These are phyloP conservation scores for Leptodactylus fuscus DNA, from an alignment of 2,113 vertebrate genomes.

Conservation along the genomic window DNA sequence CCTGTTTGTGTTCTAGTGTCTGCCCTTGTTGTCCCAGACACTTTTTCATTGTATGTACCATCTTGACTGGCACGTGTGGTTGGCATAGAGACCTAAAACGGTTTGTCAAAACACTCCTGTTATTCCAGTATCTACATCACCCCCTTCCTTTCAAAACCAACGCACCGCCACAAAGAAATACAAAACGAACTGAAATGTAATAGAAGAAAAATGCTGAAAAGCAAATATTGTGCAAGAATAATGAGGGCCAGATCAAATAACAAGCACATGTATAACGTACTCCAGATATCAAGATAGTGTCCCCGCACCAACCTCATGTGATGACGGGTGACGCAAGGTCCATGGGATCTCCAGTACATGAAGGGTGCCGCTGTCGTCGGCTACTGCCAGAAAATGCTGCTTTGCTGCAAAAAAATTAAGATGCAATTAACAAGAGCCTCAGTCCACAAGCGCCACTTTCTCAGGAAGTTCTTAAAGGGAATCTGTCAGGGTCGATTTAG, in stretches of 20 bases:
- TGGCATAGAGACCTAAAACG: not conserved
- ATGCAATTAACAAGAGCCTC: not conserved
- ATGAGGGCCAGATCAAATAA: not conserved
- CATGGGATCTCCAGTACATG: conserved; percentile 86
- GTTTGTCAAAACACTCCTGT: not conserved
- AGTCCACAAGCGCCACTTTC: conserved; percentile 21
- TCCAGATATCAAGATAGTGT: not conserved
- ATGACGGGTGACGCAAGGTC: conserved; percentile 71
- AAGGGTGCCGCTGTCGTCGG: conserved; percentile 82
- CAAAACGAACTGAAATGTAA: not conserved
- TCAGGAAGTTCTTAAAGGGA: too few relatives aligned
- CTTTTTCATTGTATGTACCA: not conserved
- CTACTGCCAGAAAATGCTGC: conserved; percentile 86
- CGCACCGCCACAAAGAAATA: not conserved
- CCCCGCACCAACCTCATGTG: conserved; percentile 81
- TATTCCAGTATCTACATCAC: not conserved
- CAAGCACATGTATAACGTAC: not conserved
- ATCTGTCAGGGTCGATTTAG: too few relatives aligned
- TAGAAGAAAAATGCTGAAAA: conserved; percentile 16
- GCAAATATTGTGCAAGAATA: not conserved
- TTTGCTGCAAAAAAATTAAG: conserved; percentile 71
- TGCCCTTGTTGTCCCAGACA: not conserved
- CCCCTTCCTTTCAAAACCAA: not conserved
- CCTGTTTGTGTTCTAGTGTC: too few relatives aligned
- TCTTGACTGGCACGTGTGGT: not conserved